Conservation (phyloP, 2,888 invertebrate species). For the Epinotia bilunana region DNA sequence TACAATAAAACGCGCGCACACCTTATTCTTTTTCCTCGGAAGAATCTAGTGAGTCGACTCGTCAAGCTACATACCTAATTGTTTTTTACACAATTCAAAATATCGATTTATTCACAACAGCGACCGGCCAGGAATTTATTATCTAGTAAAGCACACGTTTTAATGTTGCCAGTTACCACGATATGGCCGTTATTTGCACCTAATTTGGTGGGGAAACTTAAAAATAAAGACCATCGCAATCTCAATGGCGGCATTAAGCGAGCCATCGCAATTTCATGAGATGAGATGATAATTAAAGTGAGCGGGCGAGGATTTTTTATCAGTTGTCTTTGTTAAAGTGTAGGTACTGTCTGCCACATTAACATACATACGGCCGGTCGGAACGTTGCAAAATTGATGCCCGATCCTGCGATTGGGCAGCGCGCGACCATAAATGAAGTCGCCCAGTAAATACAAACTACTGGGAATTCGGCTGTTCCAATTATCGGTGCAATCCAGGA, state of each 20-base stretch:
- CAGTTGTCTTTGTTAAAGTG: slow-evolving; percentile 55
- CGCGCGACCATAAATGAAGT: slow-evolving; percentile 72
- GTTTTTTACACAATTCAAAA: slow-evolving; percentile 33
- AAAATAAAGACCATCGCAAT: slow-evolving; percentile 40
- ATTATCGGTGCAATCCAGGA: slow-evolving; percentile 75
- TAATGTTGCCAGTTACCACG: slow-evolving; percentile 33
- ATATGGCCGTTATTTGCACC: slow-evolving; percentile 34
- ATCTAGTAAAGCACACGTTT: slow-evolving; percentile 36
- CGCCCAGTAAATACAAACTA: slow-evolving; percentile 67
- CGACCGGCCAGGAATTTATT: slow-evolving; percentile 29
- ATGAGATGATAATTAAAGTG: slow-evolving; percentile 57
- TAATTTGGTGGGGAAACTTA: slow-evolving; percentile 41
- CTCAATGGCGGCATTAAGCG: slow-evolving; percentile 50
- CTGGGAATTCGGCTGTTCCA: slow-evolving; percentile 74
- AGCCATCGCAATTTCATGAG: slow-evolving; percentile 55
- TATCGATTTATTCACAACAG: slow-evolving; percentile 36
- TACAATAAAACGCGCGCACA: slow-evolving; percentile 21
- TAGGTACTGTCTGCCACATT: slow-evolving; percentile 60
- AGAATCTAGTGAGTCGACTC: slow-evolving; percentile 27
- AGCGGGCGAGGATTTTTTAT: slow-evolving; percentile 60
- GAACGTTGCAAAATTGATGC: slow-evolving; percentile 72
- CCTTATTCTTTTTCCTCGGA: slow-evolving; percentile 18
- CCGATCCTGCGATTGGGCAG: slow-evolving; percentile 62
- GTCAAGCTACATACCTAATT: slow-evolving; percentile 22
- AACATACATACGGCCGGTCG: slow-evolving; percentile 70